Percentiles rank a stretch among this genome's conserved stretches.
phyloP scores from a whole-genome alignment of 1,140 invertebrate genomes.

The Campoletis sonorensis region DNA sequence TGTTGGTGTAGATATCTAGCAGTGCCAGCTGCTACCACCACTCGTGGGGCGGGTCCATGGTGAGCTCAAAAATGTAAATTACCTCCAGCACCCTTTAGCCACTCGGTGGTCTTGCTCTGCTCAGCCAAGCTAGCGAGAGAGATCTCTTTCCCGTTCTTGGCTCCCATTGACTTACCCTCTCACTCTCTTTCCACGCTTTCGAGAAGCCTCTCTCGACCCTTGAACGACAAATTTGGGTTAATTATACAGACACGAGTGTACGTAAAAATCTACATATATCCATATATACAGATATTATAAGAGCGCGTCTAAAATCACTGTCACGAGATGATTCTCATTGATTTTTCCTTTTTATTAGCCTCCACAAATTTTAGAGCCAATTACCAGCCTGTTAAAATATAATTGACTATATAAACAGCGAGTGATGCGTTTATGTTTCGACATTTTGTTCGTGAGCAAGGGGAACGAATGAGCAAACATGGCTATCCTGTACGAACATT shows the following conservation, averaged over 20 bases:
- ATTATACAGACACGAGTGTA: conserved; percentile 28
- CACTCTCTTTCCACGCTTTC: conserved; percentile 23
- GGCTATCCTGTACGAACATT: background rate
- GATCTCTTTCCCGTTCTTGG: conserved; percentile 2
- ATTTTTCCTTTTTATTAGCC: background rate
- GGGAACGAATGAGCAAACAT: background rate
- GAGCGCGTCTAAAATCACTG: background rate
- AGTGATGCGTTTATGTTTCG: background rate
- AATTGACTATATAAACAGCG: background rate
- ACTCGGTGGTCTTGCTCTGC: conserved; percentile 39
- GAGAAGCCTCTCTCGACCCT: conserved; percentile 26
- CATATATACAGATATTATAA: background rate
- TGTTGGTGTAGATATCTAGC: conserved; percentile 27
- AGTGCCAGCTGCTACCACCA: conserved; percentile 35
- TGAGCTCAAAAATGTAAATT: conserved; percentile 46
- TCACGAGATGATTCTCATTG: background rate
- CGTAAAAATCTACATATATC: background rate
- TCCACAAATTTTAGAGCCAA: background rate
- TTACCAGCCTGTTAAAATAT: conserved; percentile 16
- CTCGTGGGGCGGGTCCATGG: conserved; percentile 35
- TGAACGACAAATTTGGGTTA: conserved; percentile 44
- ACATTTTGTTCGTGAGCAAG: background rate
- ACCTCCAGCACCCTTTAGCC: conserved; percentile 42
- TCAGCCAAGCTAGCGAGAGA: conserved; percentile 31
- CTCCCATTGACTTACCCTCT: background rate